A percentile compares a stretch with the other conserved stretches of the same genome.
phyloP scores from a whole-genome alignment of 2,888 invertebrate genomes.

The Cylindroiulus punctatus region DNA sequence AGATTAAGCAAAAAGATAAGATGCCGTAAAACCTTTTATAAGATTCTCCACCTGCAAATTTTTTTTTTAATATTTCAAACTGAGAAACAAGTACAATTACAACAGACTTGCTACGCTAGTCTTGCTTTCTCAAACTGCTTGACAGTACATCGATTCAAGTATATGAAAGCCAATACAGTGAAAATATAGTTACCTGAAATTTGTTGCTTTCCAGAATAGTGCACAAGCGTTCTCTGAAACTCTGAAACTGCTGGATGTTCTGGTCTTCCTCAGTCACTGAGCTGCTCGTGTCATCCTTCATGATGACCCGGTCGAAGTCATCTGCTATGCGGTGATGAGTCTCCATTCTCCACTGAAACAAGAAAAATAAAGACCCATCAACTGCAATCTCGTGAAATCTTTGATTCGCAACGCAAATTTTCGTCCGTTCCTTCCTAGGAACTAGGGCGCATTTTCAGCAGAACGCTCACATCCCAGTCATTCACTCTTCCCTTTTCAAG shows the following conservation, averaged over 20 bases:
- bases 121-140: too few species aligned
- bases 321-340: slow-evolving; percentile 53
- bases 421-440: too few species aligned
- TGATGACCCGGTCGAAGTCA: slow-evolving; percentile 57
- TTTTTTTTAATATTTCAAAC: too few species aligned
- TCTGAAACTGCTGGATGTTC: slow-evolving; percentile 52
- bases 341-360: slow-evolving; percentile 55
- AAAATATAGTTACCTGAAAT: slow-evolving; percentile 55
- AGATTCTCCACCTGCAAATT: too few species aligned
- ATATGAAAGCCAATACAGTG: neutral
- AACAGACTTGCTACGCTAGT: too few species aligned
- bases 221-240: slow-evolving; percentile 44
- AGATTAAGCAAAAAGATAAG: too few species aligned
- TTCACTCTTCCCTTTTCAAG: slow-evolving; percentile 13
- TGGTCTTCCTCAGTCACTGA: slow-evolving; percentile 57
- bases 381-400: neutral
- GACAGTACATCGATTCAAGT: too few species aligned
- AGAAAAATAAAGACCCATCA: neutral
- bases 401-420: too few species aligned
- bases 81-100: too few species aligned
- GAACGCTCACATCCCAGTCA: neutral
- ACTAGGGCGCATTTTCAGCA: neutral
- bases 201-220: slow-evolving; percentile 54
- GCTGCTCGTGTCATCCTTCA: slow-evolving; percentile 58
- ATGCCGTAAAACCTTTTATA: too few species aligned